phyloP scores from a whole-genome alignment of 2,888 invertebrate species.

The Caenorhabditis imperialis region DNA sequence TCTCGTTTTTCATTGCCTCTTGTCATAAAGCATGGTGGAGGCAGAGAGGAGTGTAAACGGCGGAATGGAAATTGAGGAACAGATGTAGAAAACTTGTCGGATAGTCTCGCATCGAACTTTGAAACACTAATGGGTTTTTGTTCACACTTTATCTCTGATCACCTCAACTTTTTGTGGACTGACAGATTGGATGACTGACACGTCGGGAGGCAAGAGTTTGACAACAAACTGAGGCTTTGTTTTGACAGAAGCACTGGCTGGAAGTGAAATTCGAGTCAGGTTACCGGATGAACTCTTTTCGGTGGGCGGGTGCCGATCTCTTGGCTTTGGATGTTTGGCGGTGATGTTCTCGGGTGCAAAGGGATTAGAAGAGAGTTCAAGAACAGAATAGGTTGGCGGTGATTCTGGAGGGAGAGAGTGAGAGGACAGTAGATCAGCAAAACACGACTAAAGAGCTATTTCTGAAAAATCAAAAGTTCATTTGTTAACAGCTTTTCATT shows the following conservation, averaged over 20 bases:
- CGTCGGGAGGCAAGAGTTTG: constrained; percentile 3
- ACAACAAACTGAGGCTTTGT: constrained; percentile 42
- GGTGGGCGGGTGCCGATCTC: constrained; percentile 8
- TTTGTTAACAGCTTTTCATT: too few species aligned
- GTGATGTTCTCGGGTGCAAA: constrained; percentile 12
- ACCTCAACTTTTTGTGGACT: constrained; percentile 30
- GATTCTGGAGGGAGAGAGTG: background rate
- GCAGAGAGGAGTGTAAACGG: background rate
- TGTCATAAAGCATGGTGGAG: constrained; percentile 21
- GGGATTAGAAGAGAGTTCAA: background rate
- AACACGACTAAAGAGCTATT: too few species aligned
- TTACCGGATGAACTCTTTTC: too few species aligned
- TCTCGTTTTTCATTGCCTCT: constrained; percentile 8
- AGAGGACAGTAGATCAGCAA: constrained; percentile 1
- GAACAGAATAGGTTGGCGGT: too few species aligned
- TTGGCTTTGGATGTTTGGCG: constrained; percentile 23
- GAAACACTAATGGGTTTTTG: background rate
- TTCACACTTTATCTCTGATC: constrained; percentile 48
- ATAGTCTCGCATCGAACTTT: background rate
- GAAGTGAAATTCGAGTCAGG: constrained; percentile 13
- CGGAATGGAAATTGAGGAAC: background rate
- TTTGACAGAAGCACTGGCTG: constrained; percentile 32
- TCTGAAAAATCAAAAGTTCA: too few species aligned
- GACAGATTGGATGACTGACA: constrained; percentile 17
- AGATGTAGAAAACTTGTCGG: background rate